Conservation (phyloP, 2,113 vertebrate species). For the Symphodus melops region DNA sequence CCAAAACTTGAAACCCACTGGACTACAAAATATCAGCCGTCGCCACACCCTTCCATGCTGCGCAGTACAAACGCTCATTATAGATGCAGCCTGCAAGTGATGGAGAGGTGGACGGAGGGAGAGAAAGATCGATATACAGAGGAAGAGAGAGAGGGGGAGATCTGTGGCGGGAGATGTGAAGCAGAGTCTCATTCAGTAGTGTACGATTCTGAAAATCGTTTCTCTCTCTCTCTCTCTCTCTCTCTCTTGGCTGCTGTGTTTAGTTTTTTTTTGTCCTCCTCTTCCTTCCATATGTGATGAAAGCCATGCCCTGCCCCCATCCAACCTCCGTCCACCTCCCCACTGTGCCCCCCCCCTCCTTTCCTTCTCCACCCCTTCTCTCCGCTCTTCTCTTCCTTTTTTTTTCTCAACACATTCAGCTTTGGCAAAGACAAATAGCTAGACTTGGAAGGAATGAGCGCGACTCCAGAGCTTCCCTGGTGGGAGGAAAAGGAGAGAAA, state of each 20-base stretch:
- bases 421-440: slow-evolving; percentile 31
- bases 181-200: slow-evolving; percentile 49
- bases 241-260: not conserved
- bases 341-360: slow-evolving; percentile 16
- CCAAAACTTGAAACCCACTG: slow-evolving; percentile 7
- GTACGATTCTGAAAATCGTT: slow-evolving; percentile 23
- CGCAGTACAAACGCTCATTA: slow-evolving; percentile 56
- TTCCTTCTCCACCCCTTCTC: not conserved
- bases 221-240: not conserved
- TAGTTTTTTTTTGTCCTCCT: not conserved
- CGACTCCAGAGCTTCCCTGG: slow-evolving; percentile 27
- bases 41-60: slow-evolving; percentile 74
- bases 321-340: slow-evolving; percentile 35
- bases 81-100: slow-evolving; percentile 54
- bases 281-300: slow-evolving; percentile 58
- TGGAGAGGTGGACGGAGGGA: slow-evolving; percentile 28
- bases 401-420: slow-evolving; percentile 2
- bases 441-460: slow-evolving; percentile 39
- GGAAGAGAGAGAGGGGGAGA: slow-evolving; percentile 26
- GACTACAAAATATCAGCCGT: slow-evolving; percentile 33
- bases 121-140: not conserved
- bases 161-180: slow-evolving; percentile 65
- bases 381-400: slow-evolving; percentile 4
- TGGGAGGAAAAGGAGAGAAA: not conserved
- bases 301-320: slow-evolving; percentile 75